A percentile compares a stretch with the other conserved stretches of the same genome.
Conservation (phyloP, 2,113 vertebrate genomes). For the Malurus alboscapulatus region DNA sequence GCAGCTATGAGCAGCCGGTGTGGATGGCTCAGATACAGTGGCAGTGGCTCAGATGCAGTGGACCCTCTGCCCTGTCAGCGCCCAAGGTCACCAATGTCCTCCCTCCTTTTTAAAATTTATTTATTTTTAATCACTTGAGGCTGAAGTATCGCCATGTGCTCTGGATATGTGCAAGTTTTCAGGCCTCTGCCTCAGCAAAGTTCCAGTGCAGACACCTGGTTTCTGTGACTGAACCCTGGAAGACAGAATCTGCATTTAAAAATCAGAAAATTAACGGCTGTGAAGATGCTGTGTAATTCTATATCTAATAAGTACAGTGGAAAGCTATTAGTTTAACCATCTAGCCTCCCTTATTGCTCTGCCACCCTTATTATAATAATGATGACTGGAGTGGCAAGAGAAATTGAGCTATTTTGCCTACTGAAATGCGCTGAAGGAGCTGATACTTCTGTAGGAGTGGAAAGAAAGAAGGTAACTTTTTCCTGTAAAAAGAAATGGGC, state of each 20-base stretch:
- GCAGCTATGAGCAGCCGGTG: too few species aligned
- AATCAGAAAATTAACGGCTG: not conserved
- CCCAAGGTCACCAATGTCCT: not conserved
- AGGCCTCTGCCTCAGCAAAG: not conserved
- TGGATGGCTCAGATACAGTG: not conserved
- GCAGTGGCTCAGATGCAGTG: not conserved
- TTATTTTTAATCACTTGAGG: not conserved
- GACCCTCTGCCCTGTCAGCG: fast-evolving
- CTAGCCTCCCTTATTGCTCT: not conserved
- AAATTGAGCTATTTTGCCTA: not conserved
- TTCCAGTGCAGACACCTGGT: not conserved
- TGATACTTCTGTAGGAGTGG: not conserved
- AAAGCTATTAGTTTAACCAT: not conserved
- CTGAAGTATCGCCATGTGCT: not conserved
- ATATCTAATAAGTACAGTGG: not conserved
- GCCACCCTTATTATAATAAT: not conserved
- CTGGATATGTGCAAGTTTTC: not conserved
- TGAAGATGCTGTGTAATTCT: not conserved
- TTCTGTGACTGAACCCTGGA: not conserved
- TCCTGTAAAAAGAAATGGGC: not conserved
- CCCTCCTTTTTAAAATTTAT: fast-evolving
- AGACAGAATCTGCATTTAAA: not conserved
- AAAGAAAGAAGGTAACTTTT: slow-evolving; percentile 14
- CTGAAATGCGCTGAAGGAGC: not conserved
- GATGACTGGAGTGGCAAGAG: not conserved